Conservation (phyloP, 2,888 invertebrate genomes). For the Dione vanillae region DNA sequence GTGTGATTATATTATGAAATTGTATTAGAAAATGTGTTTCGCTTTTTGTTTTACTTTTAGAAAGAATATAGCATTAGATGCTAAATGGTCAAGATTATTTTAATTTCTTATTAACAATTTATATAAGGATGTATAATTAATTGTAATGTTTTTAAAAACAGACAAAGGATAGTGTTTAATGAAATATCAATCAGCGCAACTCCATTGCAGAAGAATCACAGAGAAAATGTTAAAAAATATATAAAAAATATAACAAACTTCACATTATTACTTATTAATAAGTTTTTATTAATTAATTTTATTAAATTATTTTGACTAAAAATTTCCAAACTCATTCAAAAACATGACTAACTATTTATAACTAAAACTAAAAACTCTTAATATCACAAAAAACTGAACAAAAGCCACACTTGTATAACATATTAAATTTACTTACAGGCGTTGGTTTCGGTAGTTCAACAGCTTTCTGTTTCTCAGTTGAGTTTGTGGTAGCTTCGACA, state of each 20-base stretch:
- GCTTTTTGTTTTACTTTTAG: too few species aligned
- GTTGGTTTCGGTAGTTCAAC: conserved; percentile 74
- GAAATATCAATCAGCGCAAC: too few species aligned
- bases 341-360: conserved; percentile 16
- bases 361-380: conserved; percentile 33
- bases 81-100: too few species aligned
- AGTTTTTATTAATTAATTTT: not conserved
- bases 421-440: conserved; percentile 62
- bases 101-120: too few species aligned
- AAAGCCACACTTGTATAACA: conserved; percentile 48
- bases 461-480: conserved; percentile 50
- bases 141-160: too few species aligned
- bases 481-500: conserved; percentile 54
- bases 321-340: conserved; percentile 23
- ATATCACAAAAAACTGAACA: conserved; percentile 36
- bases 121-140: too few species aligned
- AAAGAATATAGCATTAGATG: not conserved
- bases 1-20: not conserved
- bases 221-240: too few species aligned
- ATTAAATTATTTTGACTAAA: not conserved
- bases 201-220: too few species aligned
- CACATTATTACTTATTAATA: not conserved
- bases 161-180: too few species aligned
- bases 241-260: too few species aligned
- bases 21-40: not conserved